These are phyloP conservation scores for Dermolepida albohirtum DNA, from an alignment of 2,888 invertebrate genomes.

Conservation along the genomic window DNA sequence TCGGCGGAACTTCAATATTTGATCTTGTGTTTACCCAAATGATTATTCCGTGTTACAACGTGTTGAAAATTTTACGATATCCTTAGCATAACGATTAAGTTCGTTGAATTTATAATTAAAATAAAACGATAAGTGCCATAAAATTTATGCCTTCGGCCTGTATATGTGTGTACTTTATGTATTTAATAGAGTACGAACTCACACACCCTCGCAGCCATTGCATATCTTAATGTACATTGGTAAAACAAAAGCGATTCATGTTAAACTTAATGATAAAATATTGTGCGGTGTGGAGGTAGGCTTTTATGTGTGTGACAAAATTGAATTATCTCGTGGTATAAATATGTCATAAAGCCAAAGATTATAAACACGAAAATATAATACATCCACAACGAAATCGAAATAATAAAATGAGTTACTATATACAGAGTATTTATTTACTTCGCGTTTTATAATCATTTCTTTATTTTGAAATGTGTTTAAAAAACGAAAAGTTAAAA, in stretches of 20 bases:
- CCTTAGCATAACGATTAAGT: conserved; percentile 26
- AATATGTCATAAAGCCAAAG: too few species aligned
- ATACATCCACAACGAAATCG: too few species aligned
- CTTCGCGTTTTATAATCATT: too few species aligned
- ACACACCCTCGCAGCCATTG: background rate
- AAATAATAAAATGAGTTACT: too few species aligned
- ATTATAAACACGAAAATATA: too few species aligned
- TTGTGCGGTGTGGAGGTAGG: too few species aligned
- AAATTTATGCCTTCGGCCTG: conserved; percentile 25
- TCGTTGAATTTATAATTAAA: conserved; percentile 30
- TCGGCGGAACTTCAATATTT: conserved; percentile 36
- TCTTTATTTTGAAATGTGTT: too few species aligned
- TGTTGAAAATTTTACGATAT: conserved; percentile 38
- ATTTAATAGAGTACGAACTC: conserved; percentile 24
- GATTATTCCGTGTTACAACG: conserved; percentile 32
- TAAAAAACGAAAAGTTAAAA: too few species aligned
- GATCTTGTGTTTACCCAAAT: conserved; percentile 33
- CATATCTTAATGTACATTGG: conserved; percentile 10
- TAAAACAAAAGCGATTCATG: conserved; percentile 1
- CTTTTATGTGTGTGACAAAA: too few species aligned
- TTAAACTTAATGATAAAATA: too few species aligned
- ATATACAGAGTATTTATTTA: too few species aligned
- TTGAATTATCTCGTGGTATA: too few species aligned
- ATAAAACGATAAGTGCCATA: conserved; percentile 35
- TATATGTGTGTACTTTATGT: background rate